Conservation (phyloP, 2,113 vertebrate species). For the Ceuthmochares aereus region DNA sequence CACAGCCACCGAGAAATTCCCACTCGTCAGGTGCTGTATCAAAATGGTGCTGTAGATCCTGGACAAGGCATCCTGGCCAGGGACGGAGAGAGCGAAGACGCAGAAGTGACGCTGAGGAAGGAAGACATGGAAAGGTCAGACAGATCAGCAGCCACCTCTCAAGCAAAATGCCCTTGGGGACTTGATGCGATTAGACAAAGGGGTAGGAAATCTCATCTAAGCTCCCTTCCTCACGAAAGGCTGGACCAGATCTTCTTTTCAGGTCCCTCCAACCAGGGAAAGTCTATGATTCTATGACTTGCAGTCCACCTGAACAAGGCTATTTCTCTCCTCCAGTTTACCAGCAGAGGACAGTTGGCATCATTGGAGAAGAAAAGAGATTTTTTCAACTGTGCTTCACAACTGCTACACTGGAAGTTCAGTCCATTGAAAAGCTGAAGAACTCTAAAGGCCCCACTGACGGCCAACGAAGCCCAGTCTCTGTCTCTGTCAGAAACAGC, state of each 20-base stretch:
- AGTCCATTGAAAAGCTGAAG: not conserved
- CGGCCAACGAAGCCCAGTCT: not conserved
- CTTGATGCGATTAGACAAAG: not conserved
- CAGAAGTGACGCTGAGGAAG: conserved; percentile 90
- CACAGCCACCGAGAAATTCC: conserved; percentile 77
- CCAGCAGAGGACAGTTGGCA: not conserved
- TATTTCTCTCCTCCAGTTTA: not conserved
- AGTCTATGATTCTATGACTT: not conserved
- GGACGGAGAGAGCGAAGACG: conserved; percentile 88
- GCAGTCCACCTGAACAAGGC: not conserved
- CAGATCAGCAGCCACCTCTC: not conserved
- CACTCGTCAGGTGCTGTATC: conserved; percentile 80
- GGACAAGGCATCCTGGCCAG: conserved; percentile 84
- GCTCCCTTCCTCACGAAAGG: not conserved
- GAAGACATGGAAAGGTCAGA: not conserved
- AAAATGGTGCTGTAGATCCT: conserved; percentile 94
- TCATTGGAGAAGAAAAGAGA: not conserved
- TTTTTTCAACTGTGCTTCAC: not conserved
- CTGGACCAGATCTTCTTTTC: accelerated
- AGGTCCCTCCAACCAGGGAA: not conserved
- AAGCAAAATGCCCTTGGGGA: not conserved
- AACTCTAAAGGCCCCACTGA: not conserved
- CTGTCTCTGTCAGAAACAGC: not conserved
- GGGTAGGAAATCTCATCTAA: not conserved
- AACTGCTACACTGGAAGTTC: not conserved